These are phyloP conservation scores for Xenopus laevis DNA, from an alignment of 2,113 vertebrate genomes.

Conservation along the genomic window DNA sequence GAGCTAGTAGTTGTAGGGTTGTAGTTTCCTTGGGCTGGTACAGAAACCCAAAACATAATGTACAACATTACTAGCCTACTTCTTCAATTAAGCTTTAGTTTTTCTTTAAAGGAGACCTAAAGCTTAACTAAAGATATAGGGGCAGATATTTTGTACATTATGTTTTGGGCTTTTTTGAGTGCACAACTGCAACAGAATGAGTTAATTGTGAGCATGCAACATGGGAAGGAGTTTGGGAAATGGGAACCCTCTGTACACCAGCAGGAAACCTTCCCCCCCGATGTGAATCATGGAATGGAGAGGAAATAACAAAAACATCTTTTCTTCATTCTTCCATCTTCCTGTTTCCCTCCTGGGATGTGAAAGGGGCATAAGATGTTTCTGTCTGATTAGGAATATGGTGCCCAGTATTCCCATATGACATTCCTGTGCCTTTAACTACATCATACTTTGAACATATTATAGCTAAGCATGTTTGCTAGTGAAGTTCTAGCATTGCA, in stretches of 20 bases:
- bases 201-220: not conserved
- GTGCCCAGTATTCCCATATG: not conserved
- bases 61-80: too few species aligned
- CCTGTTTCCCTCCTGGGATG: not conserved
- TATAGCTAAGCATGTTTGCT: not conserved
- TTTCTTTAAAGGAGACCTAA: too few species aligned
- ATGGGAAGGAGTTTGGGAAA: not conserved
- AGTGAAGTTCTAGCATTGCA: not conserved
- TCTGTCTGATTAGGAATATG: not conserved
- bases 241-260: not conserved
- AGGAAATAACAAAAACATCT: conserved; percentile 10
- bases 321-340: conserved; percentile 22
- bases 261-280: conserved; percentile 2
- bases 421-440: not conserved
- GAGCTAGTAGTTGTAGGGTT: too few species aligned
- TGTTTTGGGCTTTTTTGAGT: too few species aligned
- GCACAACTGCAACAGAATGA: not conserved
- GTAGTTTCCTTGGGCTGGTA: too few species aligned
- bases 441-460: not conserved
- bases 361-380: not conserved
- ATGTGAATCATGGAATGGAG: conserved; percentile 8
- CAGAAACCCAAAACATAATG: too few species aligned
- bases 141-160: too few species aligned
- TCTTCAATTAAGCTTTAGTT: too few species aligned
- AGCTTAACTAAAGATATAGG: too few species aligned